Percentiles rank a stretch among this genome's conserved stretches.
Evolutionary conservation across 2,113 vertebrate species (phyloP).

Genomic region (Microcebus murinus): DNA sequence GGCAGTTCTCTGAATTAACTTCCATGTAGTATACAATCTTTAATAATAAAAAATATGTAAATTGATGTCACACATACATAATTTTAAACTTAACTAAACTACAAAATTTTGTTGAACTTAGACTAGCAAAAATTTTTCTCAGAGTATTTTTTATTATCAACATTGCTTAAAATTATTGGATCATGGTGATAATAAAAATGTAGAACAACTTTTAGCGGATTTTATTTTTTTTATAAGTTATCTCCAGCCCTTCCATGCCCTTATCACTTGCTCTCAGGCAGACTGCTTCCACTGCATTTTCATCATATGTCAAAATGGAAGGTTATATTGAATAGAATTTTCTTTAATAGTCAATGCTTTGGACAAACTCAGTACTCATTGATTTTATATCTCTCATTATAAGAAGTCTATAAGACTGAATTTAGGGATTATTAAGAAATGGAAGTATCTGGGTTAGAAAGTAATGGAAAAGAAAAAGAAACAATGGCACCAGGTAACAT

Average conservation of each 20-base stretch:
- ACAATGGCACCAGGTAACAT: neutral
- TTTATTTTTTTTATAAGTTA: neutral
- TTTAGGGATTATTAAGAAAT: neutral
- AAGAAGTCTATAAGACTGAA: neutral
- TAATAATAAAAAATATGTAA: neutral
- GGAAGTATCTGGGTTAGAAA: neutral
- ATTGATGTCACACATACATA: neutral
- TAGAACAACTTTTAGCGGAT: neutral
- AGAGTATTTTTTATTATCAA: neutral
- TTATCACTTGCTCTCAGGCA: neutral
- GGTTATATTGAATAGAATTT: neutral
- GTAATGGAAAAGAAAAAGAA: neutral
- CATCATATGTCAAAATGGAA: neutral
- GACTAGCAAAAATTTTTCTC: neutral
- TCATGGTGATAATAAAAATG: neutral
- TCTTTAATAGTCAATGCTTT: neutral
- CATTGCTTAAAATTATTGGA: neutral
- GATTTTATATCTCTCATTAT: neutral
- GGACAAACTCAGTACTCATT: neutral
- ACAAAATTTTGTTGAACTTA: neutral
- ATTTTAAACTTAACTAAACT: neutral
- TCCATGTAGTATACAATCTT: neutral
- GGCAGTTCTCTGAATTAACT: neutral
- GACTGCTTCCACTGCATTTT: neutral
- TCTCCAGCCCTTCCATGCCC: fast-evolving